These are phyloP conservation scores for Odontomyia ornata DNA, from an alignment of 2,888 invertebrate genomes.

Conservation along the genomic window DNA sequence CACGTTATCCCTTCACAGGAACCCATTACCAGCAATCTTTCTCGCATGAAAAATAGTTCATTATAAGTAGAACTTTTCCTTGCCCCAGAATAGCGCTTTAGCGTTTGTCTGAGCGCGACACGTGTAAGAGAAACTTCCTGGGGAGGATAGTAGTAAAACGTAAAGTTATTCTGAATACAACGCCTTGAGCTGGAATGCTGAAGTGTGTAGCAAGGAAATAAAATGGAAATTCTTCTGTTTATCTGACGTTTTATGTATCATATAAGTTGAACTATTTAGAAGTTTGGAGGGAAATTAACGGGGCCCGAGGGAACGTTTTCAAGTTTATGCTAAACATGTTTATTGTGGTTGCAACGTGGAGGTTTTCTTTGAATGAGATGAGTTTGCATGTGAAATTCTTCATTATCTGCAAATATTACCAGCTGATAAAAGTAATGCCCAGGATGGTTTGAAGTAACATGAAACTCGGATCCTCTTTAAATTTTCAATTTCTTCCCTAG, in stretches of 20 bases:
- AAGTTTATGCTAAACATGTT: too few species aligned
- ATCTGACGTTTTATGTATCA: background rate
- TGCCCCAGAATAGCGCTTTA: background rate
- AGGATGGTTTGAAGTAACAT: too few species aligned
- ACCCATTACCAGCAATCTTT: too few species aligned
- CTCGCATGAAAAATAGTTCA: background rate
- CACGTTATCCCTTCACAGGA: background rate
- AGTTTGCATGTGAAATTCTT: too few species aligned
- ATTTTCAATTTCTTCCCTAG: too few species aligned
- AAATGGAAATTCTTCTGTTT: background rate
- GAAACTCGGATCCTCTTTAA: too few species aligned
- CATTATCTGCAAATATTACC: too few species aligned
- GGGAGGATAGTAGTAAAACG: background rate
- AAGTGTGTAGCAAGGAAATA: too few species aligned
- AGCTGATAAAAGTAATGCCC: too few species aligned
- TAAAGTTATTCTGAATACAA: background rate
- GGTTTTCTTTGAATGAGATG: too few species aligned
- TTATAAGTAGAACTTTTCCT: background rate
- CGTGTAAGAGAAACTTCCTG: background rate
- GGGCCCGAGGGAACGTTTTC: too few species aligned
- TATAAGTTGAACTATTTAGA: background rate
- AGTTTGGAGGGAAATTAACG: background rate
- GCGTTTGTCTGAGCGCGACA: background rate
- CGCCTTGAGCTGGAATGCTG: background rate
- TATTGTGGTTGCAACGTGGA: too few species aligned